A percentile compares a stretch with the other conserved stretches of the same genome.
These are phyloP conservation scores for Prorops nasuta DNA, from an alignment of 1,140 invertebrate genomes.

Conservation along the genomic window DNA sequence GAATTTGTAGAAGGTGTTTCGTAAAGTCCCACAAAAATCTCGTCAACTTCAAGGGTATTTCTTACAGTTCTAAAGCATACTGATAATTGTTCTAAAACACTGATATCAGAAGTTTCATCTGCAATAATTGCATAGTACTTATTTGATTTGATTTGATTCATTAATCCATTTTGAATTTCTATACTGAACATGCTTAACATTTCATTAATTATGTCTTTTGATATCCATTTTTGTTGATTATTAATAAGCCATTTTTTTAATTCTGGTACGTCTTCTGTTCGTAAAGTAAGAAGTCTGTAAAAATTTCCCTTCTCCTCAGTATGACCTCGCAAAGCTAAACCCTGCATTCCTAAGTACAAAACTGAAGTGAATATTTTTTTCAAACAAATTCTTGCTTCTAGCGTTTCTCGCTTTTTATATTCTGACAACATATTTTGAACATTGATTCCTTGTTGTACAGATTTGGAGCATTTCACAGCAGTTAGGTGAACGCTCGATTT, in stretches of 20 bases:
- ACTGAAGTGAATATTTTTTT: conserved; percentile 1
- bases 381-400: conserved; percentile 9
- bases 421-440: no score
- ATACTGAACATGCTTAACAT: conserved; percentile 14
- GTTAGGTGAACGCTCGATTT: no score
- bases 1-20: conserved; percentile 8
- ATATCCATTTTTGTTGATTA: conserved; percentile 1
- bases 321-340: conserved; percentile 12
- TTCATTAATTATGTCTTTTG: conserved; percentile 12
- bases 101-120: conserved; percentile 12
- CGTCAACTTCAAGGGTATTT: no score
- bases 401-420: conserved; percentile 3
- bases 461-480: no score
- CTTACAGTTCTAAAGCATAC: conserved; percentile 9
- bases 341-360: neutral
- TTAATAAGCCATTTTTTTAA: neutral
- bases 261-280: neutral
- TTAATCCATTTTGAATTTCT: conserved; percentile 3
- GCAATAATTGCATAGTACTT: conserved; percentile 15
- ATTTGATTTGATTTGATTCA: neutral
- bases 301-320: neutral
- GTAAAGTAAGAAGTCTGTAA: neutral
- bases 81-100: conserved; percentile 9
- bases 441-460: no score
- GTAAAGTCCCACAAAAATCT: conserved; percentile 8